Evolutionary conservation across 2,888 invertebrate species (phyloP).

Genomic region (Oxycera nigricornis): DNA sequence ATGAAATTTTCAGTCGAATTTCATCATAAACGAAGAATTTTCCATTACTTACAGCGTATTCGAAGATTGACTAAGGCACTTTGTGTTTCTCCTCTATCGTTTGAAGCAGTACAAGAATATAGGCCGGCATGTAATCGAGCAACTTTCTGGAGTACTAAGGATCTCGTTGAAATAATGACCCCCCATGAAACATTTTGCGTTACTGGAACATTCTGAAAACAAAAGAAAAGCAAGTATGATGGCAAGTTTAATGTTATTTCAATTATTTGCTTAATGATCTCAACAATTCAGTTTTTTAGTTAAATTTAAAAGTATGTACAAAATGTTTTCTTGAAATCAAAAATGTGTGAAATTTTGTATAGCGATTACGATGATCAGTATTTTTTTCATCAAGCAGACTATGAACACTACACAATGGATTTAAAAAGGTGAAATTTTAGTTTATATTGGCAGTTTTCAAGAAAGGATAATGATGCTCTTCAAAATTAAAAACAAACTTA

Average conservation of each 20-base stretch:
- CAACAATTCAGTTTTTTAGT: too few species aligned
- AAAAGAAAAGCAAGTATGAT: slow-evolving; percentile 44
- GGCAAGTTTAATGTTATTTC: background rate
- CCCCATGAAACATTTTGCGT: slow-evolving; percentile 84
- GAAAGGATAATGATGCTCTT: too few species aligned
- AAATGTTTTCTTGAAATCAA: too few species aligned
- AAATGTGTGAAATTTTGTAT: too few species aligned
- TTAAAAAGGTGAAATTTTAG: too few species aligned
- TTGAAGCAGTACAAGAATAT: slow-evolving; percentile 84
- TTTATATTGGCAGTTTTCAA: too few species aligned
- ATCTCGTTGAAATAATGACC: slow-evolving; percentile 86
- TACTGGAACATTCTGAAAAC: slow-evolving; percentile 73
- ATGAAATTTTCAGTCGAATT: background rate
- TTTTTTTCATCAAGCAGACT: too few species aligned
- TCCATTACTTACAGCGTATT: slow-evolving; percentile 78
- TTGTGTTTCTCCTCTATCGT: slow-evolving; percentile 81
- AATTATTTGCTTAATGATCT: too few species aligned
- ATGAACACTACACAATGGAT: too few species aligned
- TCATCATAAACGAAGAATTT: background rate
- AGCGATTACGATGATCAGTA: too few species aligned
- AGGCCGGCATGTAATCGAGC: slow-evolving; percentile 82
- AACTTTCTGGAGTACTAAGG: slow-evolving; percentile 84
- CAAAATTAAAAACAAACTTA: too few species aligned
- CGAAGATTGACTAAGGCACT: slow-evolving; percentile 78
- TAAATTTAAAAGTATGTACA: too few species aligned